A percentile compares a stretch with the other conserved stretches of the same genome.
phyloP scores from a whole-genome alignment of 2,113 vertebrate species.

The Tauraco erythrolophus region DNA sequence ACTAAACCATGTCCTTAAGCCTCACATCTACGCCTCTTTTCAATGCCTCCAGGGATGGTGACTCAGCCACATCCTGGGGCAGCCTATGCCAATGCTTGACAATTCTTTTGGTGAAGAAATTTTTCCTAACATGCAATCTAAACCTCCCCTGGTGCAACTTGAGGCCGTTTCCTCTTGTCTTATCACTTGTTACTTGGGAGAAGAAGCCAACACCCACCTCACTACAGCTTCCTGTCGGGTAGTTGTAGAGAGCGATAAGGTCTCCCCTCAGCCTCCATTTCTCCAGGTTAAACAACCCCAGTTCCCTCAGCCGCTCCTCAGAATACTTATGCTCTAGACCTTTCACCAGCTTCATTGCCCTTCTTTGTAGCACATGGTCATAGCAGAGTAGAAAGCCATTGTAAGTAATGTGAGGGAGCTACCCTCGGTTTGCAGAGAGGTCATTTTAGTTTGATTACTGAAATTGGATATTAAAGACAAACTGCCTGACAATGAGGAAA shows the following conservation, averaged over 20 bases:
- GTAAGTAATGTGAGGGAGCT: neutral
- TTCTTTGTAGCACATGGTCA: neutral
- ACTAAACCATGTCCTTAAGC: neutral
- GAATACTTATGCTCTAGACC: neutral
- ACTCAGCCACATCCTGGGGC: neutral
- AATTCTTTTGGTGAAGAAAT: neutral
- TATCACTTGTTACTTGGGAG: neutral
- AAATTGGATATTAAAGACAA: neutral
- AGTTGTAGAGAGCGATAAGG: neutral
- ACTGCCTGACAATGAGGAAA: neutral
- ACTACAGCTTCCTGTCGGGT: neutral
- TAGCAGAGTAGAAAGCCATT: neutral
- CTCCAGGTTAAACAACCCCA: neutral
- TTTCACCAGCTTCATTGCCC: neutral
- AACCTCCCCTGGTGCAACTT: neutral
- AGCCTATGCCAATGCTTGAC: neutral
- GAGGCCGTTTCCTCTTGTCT: neutral
- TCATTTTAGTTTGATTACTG: neutral
- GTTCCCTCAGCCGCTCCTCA: neutral
- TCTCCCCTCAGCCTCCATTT: neutral
- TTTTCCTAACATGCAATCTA: neutral
- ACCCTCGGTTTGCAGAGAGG: neutral
- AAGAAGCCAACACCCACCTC: neutral
- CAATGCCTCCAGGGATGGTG: neutral
- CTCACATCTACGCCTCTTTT: neutral